Evolutionary conservation across 1,140 invertebrate species (phyloP), one percentile per base, ranked within the genome.

Genomic region (Drosophila bocqueti): DNA sequence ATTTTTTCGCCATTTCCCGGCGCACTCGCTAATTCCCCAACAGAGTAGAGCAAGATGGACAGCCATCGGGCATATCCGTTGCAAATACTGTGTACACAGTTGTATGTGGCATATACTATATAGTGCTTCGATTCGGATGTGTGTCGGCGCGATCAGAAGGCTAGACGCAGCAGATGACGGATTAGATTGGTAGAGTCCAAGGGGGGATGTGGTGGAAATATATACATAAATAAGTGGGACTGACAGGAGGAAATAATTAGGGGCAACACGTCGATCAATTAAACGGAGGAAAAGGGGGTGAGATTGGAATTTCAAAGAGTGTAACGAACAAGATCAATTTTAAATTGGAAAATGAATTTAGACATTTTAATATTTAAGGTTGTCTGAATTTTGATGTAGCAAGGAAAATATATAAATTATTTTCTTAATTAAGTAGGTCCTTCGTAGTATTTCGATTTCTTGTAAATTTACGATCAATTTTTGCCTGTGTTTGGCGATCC

Each of bases 241-340:
- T 65, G 75, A 81, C 84, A 90, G 85, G 81, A 90, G 85, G 76
- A 84, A 82, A 72, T 89, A 89, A 89, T 89, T 89, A 89, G 84
- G 84, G 81, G 80, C 84, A 87, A 64, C 76, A 69, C 76, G 54
- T 76, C 64, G 80, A 65, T 83, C 75, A 83, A 78, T 66, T 45
- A 55, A 55, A 24, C 21, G 34, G 31, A 16, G 31, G 18, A 16
- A 24, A 7, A 31, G n/a, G 38, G 62, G 42, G 26, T 18, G 36
- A 29, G 21, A 38, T 55, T 24, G 26, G 40, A 42, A 26, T 55
- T 55, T 55, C 15, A 55, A 55, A 36, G 52, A 24, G 34, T 38
- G 52, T 55, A 38, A 1, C 13, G 3, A n/a, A 34, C 3, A 31
- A 42, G 4, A 43, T 60, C 26, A 61, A 38, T 55, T 55, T 31